Conservation (phyloP, 2,888 invertebrate species). For the Lycophotia porphyrea region DNA sequence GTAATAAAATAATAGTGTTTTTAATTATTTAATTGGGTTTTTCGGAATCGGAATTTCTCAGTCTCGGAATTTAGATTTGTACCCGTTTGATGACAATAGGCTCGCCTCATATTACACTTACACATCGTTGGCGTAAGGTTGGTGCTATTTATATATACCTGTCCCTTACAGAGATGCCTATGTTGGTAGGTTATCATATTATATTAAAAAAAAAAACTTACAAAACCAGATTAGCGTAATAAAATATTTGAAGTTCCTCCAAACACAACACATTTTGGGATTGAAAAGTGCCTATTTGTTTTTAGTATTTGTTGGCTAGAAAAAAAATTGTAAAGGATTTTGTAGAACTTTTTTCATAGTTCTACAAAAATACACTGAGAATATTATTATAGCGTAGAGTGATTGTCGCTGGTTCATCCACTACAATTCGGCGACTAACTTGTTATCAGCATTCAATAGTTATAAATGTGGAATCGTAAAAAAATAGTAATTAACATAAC, state of each 20-base stretch:
- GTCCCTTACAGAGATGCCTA: neutral
- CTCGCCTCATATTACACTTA: neutral
- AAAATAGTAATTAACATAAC: neutral
- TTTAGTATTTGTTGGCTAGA: no score
- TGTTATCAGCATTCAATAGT: conserved; percentile 20
- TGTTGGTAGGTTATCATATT: neutral
- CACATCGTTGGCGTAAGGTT: neutral
- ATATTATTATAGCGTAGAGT: neutral
- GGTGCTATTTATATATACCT: neutral
- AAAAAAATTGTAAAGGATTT: neutral
- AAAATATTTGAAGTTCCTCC: conserved; percentile 19
- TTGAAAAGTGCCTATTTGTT: no score
- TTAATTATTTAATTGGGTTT: neutral
- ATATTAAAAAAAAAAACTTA: conserved; percentile 28
- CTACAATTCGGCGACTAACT: neutral
- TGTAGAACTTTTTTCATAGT: neutral
- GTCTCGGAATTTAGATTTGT: neutral
- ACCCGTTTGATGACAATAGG: neutral
- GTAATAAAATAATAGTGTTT: neutral
- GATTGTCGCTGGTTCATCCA: neutral
- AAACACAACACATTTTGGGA: conserved; percentile 24
- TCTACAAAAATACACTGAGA: neutral
- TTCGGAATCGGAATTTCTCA: neutral
- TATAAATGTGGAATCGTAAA: conserved; percentile 17
- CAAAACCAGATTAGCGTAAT: conserved; percentile 13